Conservation (phyloP, 2,888 invertebrate species). For the Pterostichus niger region DNA sequence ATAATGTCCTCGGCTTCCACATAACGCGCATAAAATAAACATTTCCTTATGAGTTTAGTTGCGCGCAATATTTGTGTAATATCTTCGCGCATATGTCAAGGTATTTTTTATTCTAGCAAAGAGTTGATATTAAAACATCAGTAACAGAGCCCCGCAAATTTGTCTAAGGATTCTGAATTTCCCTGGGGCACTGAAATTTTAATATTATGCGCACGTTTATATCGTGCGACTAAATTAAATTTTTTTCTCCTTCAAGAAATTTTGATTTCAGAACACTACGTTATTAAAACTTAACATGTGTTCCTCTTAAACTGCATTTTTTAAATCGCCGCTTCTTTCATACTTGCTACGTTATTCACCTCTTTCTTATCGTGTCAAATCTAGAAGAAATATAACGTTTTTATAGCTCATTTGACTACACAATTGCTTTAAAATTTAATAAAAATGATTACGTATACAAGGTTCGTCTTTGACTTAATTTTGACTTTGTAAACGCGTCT, state of each 20-base stretch:
- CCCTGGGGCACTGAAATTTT: conserved; percentile 62
- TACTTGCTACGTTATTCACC: background rate
- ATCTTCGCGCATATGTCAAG: conserved; percentile 47
- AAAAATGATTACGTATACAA: too few relatives aligned
- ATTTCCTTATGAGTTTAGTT: conserved; percentile 46
- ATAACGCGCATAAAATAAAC: conserved; percentile 54
- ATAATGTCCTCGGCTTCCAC: conserved; percentile 27
- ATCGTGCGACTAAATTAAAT: conserved; percentile 55
- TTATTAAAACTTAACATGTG: conserved; percentile 54
- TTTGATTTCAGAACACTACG: conserved; percentile 35
- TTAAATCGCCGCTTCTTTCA: background rate
- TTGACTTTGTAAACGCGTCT: too few relatives aligned
- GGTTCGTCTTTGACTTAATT: too few relatives aligned
- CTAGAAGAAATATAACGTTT: too few relatives aligned
- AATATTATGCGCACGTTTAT: conserved; percentile 63
- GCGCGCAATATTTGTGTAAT: conserved; percentile 41
- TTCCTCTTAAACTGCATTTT: conserved; percentile 20
- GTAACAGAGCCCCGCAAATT: conserved; percentile 59
- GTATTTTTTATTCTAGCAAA: conserved; percentile 55
- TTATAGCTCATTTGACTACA: too few relatives aligned
- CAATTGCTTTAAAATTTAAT: too few relatives aligned
- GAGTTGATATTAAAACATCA: conserved; percentile 63
- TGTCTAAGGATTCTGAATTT: conserved; percentile 58
- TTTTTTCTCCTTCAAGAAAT: conserved; percentile 59
- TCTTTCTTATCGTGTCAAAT: too few relatives aligned